Evolutionary conservation across 2,888 invertebrate species (phyloP).

Genomic region (Leucozona laternaria): DNA sequence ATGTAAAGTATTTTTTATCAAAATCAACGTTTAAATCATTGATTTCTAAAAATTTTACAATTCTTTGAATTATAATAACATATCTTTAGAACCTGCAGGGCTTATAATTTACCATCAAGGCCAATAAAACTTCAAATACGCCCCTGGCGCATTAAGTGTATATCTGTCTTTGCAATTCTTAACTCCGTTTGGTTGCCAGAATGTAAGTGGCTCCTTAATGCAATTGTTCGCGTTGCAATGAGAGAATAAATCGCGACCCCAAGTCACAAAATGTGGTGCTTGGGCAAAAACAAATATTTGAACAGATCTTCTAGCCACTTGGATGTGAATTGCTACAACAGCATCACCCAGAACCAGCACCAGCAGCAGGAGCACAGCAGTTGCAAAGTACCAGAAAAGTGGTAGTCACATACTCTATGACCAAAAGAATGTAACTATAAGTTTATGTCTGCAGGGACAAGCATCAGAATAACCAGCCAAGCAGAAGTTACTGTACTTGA

Average conservation of each 20-base stretch:
- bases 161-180: slow-evolving; percentile 19
- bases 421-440: slow-evolving; percentile 44
- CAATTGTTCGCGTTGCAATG: slow-evolving; percentile 70
- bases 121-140: not conserved
- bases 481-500: slow-evolving; percentile 42
- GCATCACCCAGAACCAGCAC: not conserved
- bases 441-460: slow-evolving; percentile 4
- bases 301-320: slow-evolving; percentile 74
- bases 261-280: slow-evolving; percentile 65
- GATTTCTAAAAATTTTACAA: not conserved
- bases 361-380: slow-evolving; percentile 26
- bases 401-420: slow-evolving; percentile 54
- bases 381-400: slow-evolving; percentile 62
- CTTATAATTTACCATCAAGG: not conserved
- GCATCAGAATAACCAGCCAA: not conserved
- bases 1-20: no score
- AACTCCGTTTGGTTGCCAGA: slow-evolving; percentile 30
- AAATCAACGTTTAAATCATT: not conserved
- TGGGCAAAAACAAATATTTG: slow-evolving; percentile 68
- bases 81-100: not conserved
- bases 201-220: slow-evolving; percentile 66
- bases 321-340: slow-evolving; percentile 66
- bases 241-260: slow-evolving; percentile 73
- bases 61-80: not conserved
- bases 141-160: slow-evolving; percentile 1